A percentile compares a stretch with the other conserved stretches of the same genome.
phyloP scores from a whole-genome alignment of 2,797 vertebrate genomes.

The Borostomias antarcticus region DNA sequence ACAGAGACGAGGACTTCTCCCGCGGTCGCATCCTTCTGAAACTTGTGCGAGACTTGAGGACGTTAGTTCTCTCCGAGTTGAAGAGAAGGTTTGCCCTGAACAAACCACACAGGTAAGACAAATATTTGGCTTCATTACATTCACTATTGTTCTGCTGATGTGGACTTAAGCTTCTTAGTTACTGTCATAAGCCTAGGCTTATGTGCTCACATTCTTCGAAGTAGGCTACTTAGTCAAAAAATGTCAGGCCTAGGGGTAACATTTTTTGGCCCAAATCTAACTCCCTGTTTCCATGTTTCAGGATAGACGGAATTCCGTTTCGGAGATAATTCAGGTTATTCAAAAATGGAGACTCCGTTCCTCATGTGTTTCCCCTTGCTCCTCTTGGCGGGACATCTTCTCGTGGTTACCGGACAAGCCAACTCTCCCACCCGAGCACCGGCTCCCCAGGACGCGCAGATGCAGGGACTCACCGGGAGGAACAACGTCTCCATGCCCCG shows the following conservation, averaged over 20 bases:
- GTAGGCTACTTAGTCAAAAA: not conserved
- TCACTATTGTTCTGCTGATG: not conserved
- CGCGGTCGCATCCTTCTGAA: no score
- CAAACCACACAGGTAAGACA: not conserved
- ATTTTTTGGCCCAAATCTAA: not conserved
- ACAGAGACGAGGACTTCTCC: no score
- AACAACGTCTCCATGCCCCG: conserved; percentile 63
- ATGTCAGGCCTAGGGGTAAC: no score
- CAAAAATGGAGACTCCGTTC: conserved; percentile 52
- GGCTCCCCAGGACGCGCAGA: conserved; percentile 14
- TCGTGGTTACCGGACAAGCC: conserved; percentile 52
- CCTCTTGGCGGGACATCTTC: conserved; percentile 43
- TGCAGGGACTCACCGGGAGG: conserved; percentile 53
- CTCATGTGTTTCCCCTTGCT: conserved; percentile 52
- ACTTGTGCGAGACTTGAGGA: no score
- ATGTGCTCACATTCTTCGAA: no score
- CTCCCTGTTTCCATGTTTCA: not conserved
- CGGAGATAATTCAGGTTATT: not conserved
- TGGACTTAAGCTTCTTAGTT: no score
- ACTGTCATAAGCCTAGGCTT: no score
- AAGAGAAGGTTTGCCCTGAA: not conserved
- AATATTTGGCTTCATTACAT: not conserved
- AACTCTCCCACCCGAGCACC: conserved; percentile 37
- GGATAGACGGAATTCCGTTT: not conserved
- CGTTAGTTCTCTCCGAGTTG: no score